These are phyloP conservation scores for Macropus fuliginosus DNA, from an alignment of 2,797 vertebrate genomes.

Conservation along the genomic window DNA sequence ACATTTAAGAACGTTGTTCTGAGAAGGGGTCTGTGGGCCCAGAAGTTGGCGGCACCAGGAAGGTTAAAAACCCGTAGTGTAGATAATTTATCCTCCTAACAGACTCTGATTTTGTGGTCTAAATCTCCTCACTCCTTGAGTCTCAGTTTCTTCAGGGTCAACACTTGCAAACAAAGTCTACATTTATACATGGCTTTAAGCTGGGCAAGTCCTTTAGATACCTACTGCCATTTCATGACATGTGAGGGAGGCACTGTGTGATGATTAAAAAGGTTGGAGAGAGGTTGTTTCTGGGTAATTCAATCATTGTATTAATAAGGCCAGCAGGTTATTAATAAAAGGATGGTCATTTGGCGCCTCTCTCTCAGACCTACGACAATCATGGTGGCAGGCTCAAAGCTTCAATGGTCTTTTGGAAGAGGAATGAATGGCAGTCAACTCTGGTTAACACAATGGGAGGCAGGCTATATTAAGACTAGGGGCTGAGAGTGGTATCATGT, in stretches of 20 bases:
- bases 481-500: neutral
- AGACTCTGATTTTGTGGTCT: neutral
- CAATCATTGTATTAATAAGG: neutral
- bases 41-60: no score
- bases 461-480: neutral
- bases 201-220: no score
- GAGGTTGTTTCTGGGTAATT: neutral
- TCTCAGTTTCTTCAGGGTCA: neutral
- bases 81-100: neutral
- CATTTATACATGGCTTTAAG: neutral
- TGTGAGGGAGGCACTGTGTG: no score
- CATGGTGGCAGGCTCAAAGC: neutral
- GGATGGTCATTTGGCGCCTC: neutral
- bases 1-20: neutral
- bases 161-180: neutral
- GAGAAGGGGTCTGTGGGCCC: neutral
- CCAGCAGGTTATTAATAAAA: neutral
- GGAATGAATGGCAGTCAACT: no score
- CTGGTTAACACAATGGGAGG: neutral
- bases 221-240: neutral
- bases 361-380: neutral
- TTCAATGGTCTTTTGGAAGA: no score
- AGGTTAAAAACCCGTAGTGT: no score
- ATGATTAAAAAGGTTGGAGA: neutral
- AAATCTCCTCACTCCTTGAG: neutral